These are phyloP conservation scores for Acleris literana DNA, from an alignment of 2,888 invertebrate genomes.

Conservation along the genomic window DNA sequence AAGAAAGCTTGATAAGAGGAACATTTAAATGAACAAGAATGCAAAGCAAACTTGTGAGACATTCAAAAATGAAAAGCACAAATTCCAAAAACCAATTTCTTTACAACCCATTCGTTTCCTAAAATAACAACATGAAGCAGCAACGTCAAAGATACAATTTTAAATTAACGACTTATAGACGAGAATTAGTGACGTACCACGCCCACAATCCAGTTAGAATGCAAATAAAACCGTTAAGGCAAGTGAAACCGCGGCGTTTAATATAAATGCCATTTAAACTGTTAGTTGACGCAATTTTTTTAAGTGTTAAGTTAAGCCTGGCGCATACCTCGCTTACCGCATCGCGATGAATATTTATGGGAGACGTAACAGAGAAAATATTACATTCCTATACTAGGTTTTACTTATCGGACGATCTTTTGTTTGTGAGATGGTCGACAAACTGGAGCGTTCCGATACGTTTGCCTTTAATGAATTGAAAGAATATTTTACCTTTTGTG, in stretches of 20 bases:
- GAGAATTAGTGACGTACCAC: constrained; percentile 5
- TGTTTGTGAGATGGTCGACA: constrained; percentile 10
- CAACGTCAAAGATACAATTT: neutral
- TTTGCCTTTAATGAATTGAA: neutral
- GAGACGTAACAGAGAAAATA: constrained; percentile 35
- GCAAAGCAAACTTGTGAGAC: no score
- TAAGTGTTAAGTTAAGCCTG: constrained; percentile 20
- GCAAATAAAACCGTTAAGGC: constrained; percentile 27
- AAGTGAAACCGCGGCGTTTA: constrained; percentile 23
- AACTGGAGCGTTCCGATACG: neutral
- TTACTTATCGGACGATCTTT: constrained; percentile 10
- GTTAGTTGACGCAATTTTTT: constrained; percentile 31
- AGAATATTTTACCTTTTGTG: neutral
- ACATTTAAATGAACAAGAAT: no score
- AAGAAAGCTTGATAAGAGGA: no score
- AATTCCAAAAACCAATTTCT: no score
- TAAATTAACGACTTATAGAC: constrained; percentile 6
- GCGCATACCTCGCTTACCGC: constrained; percentile 29
- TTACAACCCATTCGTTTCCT: neutral
- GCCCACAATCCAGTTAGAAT: constrained; percentile 17
- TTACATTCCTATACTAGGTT: constrained; percentile 19
- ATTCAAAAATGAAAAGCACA: no score
- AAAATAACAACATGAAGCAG: neutral
- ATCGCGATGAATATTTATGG: constrained; percentile 60
- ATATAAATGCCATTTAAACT: constrained; percentile 29